Evolutionary conservation across 2,113 vertebrate genomes (phyloP).

Genomic region (Actinemys pallida): DNA sequence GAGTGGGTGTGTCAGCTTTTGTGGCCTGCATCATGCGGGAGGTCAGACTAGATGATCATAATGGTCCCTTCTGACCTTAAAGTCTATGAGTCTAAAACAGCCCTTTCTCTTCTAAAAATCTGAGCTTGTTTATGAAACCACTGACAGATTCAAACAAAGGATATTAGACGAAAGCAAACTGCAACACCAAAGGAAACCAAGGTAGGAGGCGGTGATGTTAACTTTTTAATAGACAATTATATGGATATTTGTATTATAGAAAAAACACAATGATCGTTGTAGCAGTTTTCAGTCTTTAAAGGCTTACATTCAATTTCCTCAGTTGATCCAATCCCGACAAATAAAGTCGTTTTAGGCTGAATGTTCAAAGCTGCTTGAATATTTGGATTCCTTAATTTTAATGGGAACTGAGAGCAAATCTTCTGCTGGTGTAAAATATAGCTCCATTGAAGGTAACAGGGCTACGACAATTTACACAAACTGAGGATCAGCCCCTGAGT

Average conservation of each 20-base stretch:
- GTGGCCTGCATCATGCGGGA: too few species aligned
- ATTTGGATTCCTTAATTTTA: neutral
- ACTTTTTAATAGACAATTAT: neutral
- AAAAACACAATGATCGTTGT: neutral
- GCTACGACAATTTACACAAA: neutral
- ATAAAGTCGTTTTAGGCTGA: neutral
- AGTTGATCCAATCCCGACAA: neutral
- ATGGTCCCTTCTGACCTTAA: too few species aligned
- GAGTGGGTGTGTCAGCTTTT: too few species aligned
- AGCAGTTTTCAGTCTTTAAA: too few species aligned
- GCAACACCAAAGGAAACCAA: neutral
- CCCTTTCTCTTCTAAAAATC: neutral
- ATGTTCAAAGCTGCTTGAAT: neutral
- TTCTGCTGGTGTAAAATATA: neutral
- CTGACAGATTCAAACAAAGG: neutral
- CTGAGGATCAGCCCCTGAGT: neutral
- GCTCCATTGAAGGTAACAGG: rapidly evolving
- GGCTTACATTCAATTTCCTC: neutral
- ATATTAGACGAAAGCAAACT: neutral
- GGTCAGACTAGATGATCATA: too few species aligned
- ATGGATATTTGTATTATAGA: neutral
- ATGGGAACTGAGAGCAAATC: neutral
- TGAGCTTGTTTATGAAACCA: neutral
- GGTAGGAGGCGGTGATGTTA: neutral
- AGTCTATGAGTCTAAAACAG: neutral